phyloP scores from a whole-genome alignment of 2,888 invertebrate species.

The Pristionchus maxplancki region DNA sequence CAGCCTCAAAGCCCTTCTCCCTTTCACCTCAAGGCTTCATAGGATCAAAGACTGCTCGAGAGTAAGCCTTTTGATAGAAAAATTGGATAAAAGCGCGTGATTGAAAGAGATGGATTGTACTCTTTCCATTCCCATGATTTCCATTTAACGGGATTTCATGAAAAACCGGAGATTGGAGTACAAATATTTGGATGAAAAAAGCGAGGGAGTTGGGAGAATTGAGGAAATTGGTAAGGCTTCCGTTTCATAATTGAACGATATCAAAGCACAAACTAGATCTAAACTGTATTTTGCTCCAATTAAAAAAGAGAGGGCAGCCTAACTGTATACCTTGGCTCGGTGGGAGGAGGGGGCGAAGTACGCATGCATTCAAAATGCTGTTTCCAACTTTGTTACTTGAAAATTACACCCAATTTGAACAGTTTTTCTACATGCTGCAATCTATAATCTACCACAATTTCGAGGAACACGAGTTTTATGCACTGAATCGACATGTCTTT shows the following conservation, averaged over 20 bases:
- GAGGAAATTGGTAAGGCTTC: background rate
- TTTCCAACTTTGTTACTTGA: no score
- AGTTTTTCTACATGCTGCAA: no score
- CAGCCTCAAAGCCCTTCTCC: background rate
- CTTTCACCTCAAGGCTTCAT: background rate
- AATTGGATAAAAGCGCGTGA: background rate
- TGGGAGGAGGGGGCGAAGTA: no score
- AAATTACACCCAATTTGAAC: no score
- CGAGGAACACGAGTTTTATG: no score
- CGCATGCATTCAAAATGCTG: no score
- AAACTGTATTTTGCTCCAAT: background rate
- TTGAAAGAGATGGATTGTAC: background rate
- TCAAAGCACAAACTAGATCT: background rate
- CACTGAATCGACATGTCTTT: no score
- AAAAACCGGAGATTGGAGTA: background rate
- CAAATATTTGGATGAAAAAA: constrained; percentile 1
- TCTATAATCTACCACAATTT: no score
- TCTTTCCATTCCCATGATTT: background rate
- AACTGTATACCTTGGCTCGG: no score
- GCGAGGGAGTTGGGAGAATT: background rate
- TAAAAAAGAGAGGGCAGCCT: no score
- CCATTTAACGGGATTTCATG: background rate
- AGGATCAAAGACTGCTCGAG: background rate
- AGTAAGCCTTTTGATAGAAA: background rate
- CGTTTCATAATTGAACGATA: background rate